Base-by-base conservation (phyloP, 2,797 vertebrate species). In the Melanotaenia nigrans region DNA sequence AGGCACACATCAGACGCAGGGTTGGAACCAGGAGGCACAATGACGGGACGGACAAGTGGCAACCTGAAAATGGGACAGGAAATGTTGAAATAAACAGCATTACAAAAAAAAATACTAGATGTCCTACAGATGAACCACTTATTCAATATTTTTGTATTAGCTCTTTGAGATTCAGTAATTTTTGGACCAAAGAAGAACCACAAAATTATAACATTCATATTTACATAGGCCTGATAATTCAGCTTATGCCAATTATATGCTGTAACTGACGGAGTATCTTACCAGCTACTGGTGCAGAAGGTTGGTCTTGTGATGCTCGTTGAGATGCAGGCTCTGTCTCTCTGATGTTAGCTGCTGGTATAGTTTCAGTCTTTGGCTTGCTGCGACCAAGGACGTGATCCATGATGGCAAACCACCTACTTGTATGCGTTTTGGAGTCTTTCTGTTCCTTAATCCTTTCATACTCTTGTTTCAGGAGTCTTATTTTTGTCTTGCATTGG, bases 1-100 rank as follows among this genome's bases (percentile, higher is more conserved):
- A 93, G 0, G 93, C 93, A 0, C 89, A 92, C 0, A 80, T 90
- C 4, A 95, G 75, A 16, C 92, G 90, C 56, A 95, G 49, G 0
- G 90, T 74, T 0, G 88, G 83, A 49, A 89, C 83, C 71, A 84
- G 70, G 16, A 91, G 84, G 49, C 85, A 76, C 63, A 91, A 33
- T 0, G 87, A 78, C 5, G 79, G 62, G 36, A 85, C 3, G 33
- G 86, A 81, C 62, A 85, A 67, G 24, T 5, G 25, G 36, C 49
- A 45, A 3, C 55, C 82, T 83, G 68, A 3, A 42, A 65, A 54
- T 24, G 16, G 4, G 16, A 54, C 0, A 12, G 22, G 11, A 62
- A 22, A 18, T 3, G 0, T 3, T 12, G 1, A 62, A 68, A 73
- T n/a, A 10, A 25, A 32, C 18, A 7, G 22, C 47, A 38, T 67